Base-by-base conservation (phyloP, 2,888 invertebrate genomes). In the Leptinotarsa juncta region DNA sequence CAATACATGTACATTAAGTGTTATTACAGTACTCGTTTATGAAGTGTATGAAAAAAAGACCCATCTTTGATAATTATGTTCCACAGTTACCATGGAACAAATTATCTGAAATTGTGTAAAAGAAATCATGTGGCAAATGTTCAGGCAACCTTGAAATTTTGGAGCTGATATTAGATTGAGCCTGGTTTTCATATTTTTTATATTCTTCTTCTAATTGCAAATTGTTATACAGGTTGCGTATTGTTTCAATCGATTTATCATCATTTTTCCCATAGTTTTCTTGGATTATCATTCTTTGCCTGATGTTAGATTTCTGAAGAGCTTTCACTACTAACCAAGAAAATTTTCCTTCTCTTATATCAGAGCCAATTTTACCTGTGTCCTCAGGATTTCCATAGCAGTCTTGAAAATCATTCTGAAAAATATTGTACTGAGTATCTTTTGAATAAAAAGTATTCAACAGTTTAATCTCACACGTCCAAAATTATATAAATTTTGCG, bases 301-400 rank as follows among this genome's bases (percentile, higher is more conserved):
- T 26, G 14, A 0, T 14, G 16, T 14, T 60, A 4, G 26, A 16
- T 62, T 62, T 62, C n/a, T 62, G 18, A n/a, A 62, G 2, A 62
- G 62, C 62, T 12, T 62, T 62, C 32, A 26, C 26, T n/a, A n/a
- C 62, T 32, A 42, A 42, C 62, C 62, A 62, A n/a, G 62, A 32
- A 42, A 32, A 62, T n/a, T 32, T 62, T 3, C 62, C 62, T 62
- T 62, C 62, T 26, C 7, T 62, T 4, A 62, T 62, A 62, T 62
- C 62, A 2, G 62, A n/a, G 15, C 62, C 62, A 62, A 62, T 62
- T 62, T 42, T 62, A 5, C 62, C 62, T n/a, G 42, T 32, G 16
- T 62, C 18, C 32, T 62, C 62, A 12, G 62, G 62, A 42, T 42
- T n/a, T 62, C 62, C 62, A n/a, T 62, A 62, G 62, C 62, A 62